Evolutionary conservation across 2,797 vertebrate species (phyloP), one percentile per base, ranked within the genome.

Genomic region (Fratercula arctica): DNA sequence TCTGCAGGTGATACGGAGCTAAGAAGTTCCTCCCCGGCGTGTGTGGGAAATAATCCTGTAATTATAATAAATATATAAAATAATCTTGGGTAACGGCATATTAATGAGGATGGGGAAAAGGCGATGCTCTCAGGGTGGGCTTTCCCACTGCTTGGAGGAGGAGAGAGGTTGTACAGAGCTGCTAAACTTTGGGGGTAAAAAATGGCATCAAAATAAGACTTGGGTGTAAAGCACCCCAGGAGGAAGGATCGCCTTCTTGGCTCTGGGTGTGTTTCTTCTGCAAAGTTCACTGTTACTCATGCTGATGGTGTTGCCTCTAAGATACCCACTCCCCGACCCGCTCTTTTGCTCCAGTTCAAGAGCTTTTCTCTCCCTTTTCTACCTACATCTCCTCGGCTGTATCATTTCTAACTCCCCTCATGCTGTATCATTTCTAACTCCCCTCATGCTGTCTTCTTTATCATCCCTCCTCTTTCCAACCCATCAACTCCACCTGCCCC

Each of bases 41-140:
- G 35, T 33, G 46, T n/a, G 37, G 81, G 51, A 84, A 91, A 90
- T 95, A 67, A 90, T 82, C 48, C 64, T 11, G 8, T 75, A 69
- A 67, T 93, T 80, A 90, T n/a, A n/a, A n/a, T n/a, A n/a, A n/a
- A n/a, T n/a, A n/a, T n/a, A n/a, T 54, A 92, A 90, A 95, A 67
- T 82, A 33, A 57, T 83, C 77, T 89, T 43, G 48, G 54, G 60
- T 93, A 76, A 90, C 3, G 51, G 31, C 20, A 78, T 73, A 64
- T 84, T 92, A 92, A 86, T 93, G 72, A 93, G 69, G 59, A 50
- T 21, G 23, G 76, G 35, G 93, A 91, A 60, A 46, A 74, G 51
- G 51, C 48, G 89, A 50, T 24, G 76, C 74, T 91, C 86, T 66
- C 7, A 9, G 59, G 28, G 68, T 70, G 80, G 68, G 33, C 20